These are phyloP conservation scores for Corythoichthys intestinalis DNA, from an alignment of 2,113 vertebrate genomes.

Conservation along the genomic window DNA sequence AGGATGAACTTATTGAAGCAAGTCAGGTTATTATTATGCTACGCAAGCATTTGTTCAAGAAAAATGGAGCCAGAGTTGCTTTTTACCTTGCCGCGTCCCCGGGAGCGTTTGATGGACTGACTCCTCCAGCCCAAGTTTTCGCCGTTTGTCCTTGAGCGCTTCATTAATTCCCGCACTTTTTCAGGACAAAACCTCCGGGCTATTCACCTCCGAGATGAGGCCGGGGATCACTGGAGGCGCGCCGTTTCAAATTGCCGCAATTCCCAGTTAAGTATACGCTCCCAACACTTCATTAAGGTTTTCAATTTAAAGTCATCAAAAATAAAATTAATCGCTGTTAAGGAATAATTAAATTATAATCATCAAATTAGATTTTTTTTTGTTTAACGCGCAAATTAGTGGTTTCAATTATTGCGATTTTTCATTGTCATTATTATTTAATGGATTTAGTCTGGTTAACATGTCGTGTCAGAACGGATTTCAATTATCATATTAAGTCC, in stretches of 20 bases:
- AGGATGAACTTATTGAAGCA: not conserved
- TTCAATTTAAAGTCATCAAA: constrained; percentile 49
- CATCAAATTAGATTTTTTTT: constrained; percentile 43
- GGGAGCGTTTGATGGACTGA: constrained; percentile 28
- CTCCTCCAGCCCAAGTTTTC: constrained; percentile 30
- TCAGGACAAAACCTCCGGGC: constrained; percentile 57
- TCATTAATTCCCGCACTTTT: constrained; percentile 59
- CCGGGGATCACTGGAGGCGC: constrained; percentile 54
- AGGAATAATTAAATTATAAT: constrained; percentile 59
- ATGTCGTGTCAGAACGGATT: constrained; percentile 7
- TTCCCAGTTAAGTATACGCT: constrained; percentile 42
- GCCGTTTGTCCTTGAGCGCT: constrained; percentile 62
- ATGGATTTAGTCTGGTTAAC: constrained; percentile 15
- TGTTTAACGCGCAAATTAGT: constrained; percentile 26
- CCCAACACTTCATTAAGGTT: constrained; percentile 55
- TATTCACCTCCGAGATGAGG: constrained; percentile 48
- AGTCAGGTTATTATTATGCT: constrained; percentile 12
- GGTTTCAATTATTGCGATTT: constrained; percentile 51
- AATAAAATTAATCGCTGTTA: not conserved
- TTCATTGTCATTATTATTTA: constrained; percentile 44
- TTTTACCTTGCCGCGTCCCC: constrained; percentile 46
- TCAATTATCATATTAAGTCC: not conserved
- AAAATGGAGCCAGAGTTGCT: constrained; percentile 35
- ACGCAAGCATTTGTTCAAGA: constrained; percentile 12
- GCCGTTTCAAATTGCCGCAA: constrained; percentile 48